Evolutionary conservation across 2,113 vertebrate genomes (phyloP), one percentile per base, ranked within the genome.

Genomic region (Thunnus maccoyii): DNA sequence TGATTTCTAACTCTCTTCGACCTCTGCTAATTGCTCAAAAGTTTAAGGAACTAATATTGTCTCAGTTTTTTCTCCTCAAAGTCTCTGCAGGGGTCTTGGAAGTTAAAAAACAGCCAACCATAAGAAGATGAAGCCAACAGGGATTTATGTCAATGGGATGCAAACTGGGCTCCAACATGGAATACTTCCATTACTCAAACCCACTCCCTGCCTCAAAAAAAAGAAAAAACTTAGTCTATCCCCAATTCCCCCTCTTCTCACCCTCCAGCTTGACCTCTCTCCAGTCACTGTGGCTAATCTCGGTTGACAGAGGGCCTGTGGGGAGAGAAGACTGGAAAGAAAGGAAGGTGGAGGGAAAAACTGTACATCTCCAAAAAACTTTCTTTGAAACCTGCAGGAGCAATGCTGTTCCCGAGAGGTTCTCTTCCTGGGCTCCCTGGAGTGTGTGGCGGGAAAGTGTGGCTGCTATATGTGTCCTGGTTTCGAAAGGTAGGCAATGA

Each of bases 401-500:
- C 48, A 70, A 25, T 20, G 75, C 54, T 6, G 30, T 68, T 89
- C 85, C 86, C 89, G 51, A 36, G 75, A 76, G 87, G 81, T 78
- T 87, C 76, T 87, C 76, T 64, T 73, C 82, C 64, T 55, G 61
- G 74, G 54, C 75, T 87, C 87, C 86, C 83, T 10, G 55, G 77
- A 76, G 78, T 47, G 48, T 48, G 44, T 3, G 66, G 41, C 47
- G 80, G 54, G 58, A 71, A 56, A 68, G 60, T 54, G 69, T 16
- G 12, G 63, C 81, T 88, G 89, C 94, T 99, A 99, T 91, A 97
- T 94, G 41, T 98, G 98, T 73, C 96, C 96, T 36, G 96, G 97
- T 94, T 99, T 98, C 9, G 98, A 99, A 89, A 99, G 96, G 87
- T 99, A 99, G 79, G 98, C 98, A 3, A 98, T 97, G 89, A 99